Evolutionary conservation across 2,888 invertebrate genomes (phyloP), one percentile per base, ranked within the genome.

Genomic region (Papilio elwesi): DNA sequence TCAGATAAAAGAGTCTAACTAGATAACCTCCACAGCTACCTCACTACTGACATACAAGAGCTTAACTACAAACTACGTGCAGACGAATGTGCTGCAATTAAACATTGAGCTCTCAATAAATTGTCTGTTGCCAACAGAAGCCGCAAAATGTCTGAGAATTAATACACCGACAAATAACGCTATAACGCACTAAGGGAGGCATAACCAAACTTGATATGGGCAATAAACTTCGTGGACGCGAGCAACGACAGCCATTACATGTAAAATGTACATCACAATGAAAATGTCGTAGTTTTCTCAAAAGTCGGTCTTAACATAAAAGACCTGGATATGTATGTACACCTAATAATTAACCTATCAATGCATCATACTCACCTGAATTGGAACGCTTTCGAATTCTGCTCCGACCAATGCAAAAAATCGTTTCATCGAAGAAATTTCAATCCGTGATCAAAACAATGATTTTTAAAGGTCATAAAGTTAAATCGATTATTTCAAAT

Each of bases 181-280:
- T 51, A 76, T 73, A 76, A 75, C 78, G 77, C 77, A 74, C 71
- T 75, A 77, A 76, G 79, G 81, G 79, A 78, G 78, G 80, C 82
- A 81, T 82, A 79, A 81, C 82, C 86, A 81, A 87, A 88, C 85
- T 89, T 90, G 91, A 91, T 90, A 92, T 92, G 92, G 91, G 90
- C 86, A 88, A 92, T 92, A 92, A 92, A 92, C 80, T 83, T 81
- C 80, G 84, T 85, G 85, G 84, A 86, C 87, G 83, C 85, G 81
- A 84, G 82, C 83, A 85, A 84, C 88, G 78, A 87, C 84, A 85
- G 88, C 90, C 90, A 90, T 92, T 90, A 90, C 88, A 87, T 81
- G 83, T 81, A 83, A 83, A 87, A 87, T 87, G 85, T 82, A 85
- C 81, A 82, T 76, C 82, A 80, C 79, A 78, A 79, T 82, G 85